Conservation (phyloP, 1,140 invertebrate species). For the Zaprionus ghesquierei region DNA sequence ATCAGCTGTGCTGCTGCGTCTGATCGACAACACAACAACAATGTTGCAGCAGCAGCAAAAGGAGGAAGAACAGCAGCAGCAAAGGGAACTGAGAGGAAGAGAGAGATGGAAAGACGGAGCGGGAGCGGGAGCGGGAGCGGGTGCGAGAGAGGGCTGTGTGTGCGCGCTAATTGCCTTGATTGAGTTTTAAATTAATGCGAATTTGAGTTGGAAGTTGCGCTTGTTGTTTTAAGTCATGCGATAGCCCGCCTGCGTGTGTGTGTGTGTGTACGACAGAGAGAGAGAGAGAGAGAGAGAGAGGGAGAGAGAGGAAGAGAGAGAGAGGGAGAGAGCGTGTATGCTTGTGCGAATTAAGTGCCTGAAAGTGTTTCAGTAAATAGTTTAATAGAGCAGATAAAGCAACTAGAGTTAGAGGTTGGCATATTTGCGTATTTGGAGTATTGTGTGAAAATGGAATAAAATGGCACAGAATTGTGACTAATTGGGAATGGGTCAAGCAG, state of each 20-base stretch:
- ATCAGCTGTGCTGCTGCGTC: slow-evolving; percentile 59
- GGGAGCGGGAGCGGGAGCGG: slow-evolving; percentile 6
- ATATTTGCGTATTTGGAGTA: slow-evolving; percentile 1
- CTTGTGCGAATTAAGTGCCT: slow-evolving; percentile 21
- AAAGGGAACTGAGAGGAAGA: background rate
- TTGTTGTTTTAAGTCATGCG: slow-evolving; percentile 52
- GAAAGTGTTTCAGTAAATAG: slow-evolving; percentile 23
- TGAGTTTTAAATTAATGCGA: slow-evolving; percentile 80
- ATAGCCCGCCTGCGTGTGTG: background rate
- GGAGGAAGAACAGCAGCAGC: background rate
- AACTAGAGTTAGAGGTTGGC: slow-evolving; percentile 11
- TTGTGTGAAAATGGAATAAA: too few species aligned
- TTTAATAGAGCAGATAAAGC: slow-evolving; percentile 29
- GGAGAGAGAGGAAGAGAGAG: background rate
- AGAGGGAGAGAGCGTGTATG: background rate
- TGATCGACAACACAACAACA: slow-evolving; percentile 55
- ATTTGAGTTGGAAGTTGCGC: slow-evolving; percentile 63
- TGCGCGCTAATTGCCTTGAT: slow-evolving; percentile 77
- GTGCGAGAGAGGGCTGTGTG: slow-evolving; percentile 25
- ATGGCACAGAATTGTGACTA: too few species aligned
- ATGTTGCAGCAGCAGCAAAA: slow-evolving; percentile 50
- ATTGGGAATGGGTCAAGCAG: background rate
- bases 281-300: background rate
- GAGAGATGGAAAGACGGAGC: too few species aligned
- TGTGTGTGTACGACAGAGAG: background rate